Evolutionary conservation across 2,113 vertebrate genomes (phyloP).

Genomic region (Falcunculus frontatus): DNA sequence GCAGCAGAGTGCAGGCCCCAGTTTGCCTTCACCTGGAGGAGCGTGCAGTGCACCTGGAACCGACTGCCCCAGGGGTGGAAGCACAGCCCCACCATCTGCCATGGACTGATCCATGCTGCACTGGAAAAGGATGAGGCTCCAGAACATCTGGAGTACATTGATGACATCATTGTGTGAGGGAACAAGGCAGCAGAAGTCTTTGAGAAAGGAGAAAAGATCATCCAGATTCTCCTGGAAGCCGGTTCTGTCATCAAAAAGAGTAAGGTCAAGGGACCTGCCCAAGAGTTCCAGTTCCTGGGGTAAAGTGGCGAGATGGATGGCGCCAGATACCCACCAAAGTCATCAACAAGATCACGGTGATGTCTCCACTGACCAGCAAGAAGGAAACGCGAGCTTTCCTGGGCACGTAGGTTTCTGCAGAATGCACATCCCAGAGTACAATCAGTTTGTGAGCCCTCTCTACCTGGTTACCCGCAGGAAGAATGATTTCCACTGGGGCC

Average conservation of each 20-base stretch:
- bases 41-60: neutral
- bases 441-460: neutral
- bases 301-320: neutral
- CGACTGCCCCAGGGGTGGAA: neutral
- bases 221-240: neutral
- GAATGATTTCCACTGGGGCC: neutral
- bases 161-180: neutral
- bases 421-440: neutral
- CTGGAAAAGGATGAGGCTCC: neutral
- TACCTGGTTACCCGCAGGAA: rapidly evolving
- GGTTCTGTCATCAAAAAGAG: neutral
- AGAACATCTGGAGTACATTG: neutral
- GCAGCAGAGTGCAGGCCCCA: neutral
- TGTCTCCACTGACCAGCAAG: neutral
- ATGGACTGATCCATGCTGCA: neutral
- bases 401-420: neutral
- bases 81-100: neutral
- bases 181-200: neutral
- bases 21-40: neutral
- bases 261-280: neutral
- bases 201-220: neutral
- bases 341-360: neutral
- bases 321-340: rapidly evolving
- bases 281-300: neutral
- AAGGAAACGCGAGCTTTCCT: neutral